Evolutionary conservation across 2,888 invertebrate species (phyloP), one percentile per base, ranked within the genome.

Genomic region (Macroteleia sp.): DNA sequence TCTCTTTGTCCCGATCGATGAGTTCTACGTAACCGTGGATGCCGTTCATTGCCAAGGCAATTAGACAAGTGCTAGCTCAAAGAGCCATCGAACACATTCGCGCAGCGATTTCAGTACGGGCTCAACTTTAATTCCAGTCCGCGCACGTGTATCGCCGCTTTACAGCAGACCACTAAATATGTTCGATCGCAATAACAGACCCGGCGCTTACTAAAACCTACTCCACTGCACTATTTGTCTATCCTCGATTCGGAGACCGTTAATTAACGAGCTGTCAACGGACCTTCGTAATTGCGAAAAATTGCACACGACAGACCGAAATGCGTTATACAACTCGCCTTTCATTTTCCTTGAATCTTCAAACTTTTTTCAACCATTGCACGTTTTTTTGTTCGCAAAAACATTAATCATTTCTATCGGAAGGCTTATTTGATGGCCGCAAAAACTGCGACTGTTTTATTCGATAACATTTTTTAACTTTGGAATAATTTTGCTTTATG

Each of bases 221-320:
- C 66, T 67, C 52, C 56, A 28, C 50, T 36, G 36, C 30, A 50
- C 77, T 75, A 81, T 79, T 81, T 82, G 80, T 73, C 79, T 77
- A 80, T 82, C 78, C 82, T 62, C 46, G 57, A 81, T 84, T 80
- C 75, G 48, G 41, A 54, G 73, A 73, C 62, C 76, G 75, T 80
- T 84, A 85, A 85, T 85, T 85, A 84, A 81, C 81, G 71, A 76
- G 61, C 64, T 74, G 71, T 71, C 66, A 56, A 71, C 78, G 34
- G 57, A 61, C 12, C 34, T 28, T 16, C 52, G 62, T 74, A 78
- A 78, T 74, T 70, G 57, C 42, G 52, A 56, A 74, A 70, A 78
- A 78, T 66, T 54, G 41, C 46, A 25, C 34, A 36, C 66, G 32
- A 57, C 46, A 30, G 32, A 69, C 54, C 28, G 12, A 69, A 57